Evolutionary conservation across 1,140 invertebrate species (phyloP).

Genomic region (Eciton burchellii): DNA sequence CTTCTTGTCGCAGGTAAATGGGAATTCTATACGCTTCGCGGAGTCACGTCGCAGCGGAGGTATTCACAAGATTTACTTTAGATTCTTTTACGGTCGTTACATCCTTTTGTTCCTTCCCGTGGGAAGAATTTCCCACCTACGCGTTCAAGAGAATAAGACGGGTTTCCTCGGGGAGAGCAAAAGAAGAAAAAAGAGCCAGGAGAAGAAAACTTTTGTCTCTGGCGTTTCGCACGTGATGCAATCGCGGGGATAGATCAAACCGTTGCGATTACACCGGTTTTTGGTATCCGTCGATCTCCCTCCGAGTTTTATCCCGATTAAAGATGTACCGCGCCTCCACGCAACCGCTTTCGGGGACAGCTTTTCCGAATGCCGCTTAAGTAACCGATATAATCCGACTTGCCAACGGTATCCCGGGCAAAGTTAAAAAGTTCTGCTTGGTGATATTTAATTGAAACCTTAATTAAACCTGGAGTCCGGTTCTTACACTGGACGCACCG

Average conservation of each 20-base stretch:
- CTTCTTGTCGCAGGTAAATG: slow-evolving; percentile 39
- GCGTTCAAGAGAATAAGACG: not conserved
- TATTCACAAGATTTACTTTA: slow-evolving; percentile 33
- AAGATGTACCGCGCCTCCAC: not conserved
- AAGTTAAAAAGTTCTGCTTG: slow-evolving; percentile 6
- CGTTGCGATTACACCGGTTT: slow-evolving; percentile 29
- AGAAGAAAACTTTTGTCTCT: slow-evolving; percentile 40
- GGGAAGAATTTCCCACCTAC: slow-evolving; percentile 20
- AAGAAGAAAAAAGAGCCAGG: not conserved
- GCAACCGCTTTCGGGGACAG: slow-evolving; percentile 15
- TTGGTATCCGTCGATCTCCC: slow-evolving; percentile 15
- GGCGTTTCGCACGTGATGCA: slow-evolving; percentile 27
- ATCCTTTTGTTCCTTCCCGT: not conserved
- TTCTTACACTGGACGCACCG: no score
- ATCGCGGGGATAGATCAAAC: slow-evolving; percentile 45
- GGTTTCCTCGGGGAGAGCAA: not conserved
- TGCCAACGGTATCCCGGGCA: not conserved
- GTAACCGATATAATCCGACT: slow-evolving; percentile 33
- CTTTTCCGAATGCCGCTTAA: slow-evolving; percentile 20
- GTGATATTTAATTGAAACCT: slow-evolving; percentile 48
- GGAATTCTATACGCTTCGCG: not conserved
- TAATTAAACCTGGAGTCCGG: no score
- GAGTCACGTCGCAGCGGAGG: slow-evolving; percentile 28
- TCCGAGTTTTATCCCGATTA: slow-evolving; percentile 34
- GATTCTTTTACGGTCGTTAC: slow-evolving; percentile 24